Evolutionary conservation across 2,888 invertebrate genomes (phyloP), one percentile per base, ranked within the genome.

Genomic region (Cataglyphis cursor): DNA sequence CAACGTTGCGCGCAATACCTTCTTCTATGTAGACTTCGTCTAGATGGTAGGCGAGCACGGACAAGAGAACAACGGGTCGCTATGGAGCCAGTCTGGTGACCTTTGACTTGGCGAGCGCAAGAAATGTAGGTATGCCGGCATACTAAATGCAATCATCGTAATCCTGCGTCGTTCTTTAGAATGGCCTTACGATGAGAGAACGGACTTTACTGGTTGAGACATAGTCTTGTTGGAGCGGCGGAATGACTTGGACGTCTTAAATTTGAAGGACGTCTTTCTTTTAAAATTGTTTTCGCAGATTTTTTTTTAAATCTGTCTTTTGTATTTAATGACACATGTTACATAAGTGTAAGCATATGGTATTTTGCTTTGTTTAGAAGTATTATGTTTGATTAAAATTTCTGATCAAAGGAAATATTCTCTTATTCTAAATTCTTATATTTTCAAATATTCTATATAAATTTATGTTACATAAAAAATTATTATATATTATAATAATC

Each of bases 31-130:
- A 82, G 54, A 54, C 81, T 6, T 35, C 6, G 35, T 35, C 6
- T 35, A 35, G 44, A 65, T 35, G 31, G 28, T 35, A 76, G 64
- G 28, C 28, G 48, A 51, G 9, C 72, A 44, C 44, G 44, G 72
- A 59, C 73, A 9, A 59, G 44, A 73, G 78, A 80, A 80, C 74
- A 80, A 80, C 73, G 78, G 54, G 73, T 62, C 64, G 44, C 68
- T 66, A 65, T 66, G 31, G 78, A 82, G 72, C 57, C 80, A 83
- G 88, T 64, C 80, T 84, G 86, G 54, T 59, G 88, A 88, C 83
- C 88, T 86, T 62, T 83, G 78, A 41, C 81, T 74, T 68, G 48
- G 66, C 74, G 59, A 28, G 48, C 72, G 48, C 54, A 62, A 72
- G 65, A 68, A 78, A 76, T 54, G 24, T 73, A 73, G 44, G 44